Conservation (phyloP, 2,888 invertebrate genomes). For the Macrostomum cliftonense region DNA sequence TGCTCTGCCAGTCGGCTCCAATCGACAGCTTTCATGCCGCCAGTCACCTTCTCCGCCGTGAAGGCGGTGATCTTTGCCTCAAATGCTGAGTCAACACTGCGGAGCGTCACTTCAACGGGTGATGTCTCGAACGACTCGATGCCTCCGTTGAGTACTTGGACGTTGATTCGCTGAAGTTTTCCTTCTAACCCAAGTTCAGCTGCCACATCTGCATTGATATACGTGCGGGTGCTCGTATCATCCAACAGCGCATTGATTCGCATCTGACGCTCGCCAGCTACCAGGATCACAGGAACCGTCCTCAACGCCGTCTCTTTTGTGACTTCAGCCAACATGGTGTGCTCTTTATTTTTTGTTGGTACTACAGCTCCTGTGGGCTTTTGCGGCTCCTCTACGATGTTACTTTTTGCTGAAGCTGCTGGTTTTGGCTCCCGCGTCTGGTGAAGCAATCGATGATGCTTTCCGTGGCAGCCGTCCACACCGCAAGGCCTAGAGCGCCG, state of each 20-base stretch:
- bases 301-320: constrained; percentile 3
- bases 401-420: no score
- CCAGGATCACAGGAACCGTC: constrained; percentile 13
- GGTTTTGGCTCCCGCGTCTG: neutral
- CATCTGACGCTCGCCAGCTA: constrained; percentile 1
- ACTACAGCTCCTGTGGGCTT: neutral
- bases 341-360: neutral
- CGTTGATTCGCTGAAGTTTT: neutral
- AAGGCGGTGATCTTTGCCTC: neutral
- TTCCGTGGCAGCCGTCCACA: constrained; percentile 5
- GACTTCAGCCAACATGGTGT: neutral
- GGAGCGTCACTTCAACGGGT: neutral
- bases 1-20: neutral
- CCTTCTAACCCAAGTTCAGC: constrained; percentile 10
- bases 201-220: constrained; percentile 12
- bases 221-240: constrained; percentile 15
- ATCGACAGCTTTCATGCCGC: constrained; percentile 1
- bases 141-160: neutral
- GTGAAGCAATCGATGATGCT: constrained; percentile 7
- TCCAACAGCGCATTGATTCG: constrained; percentile 13
- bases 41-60: constrained; percentile 3
- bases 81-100: neutral
- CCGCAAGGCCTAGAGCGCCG: constrained; percentile 2
- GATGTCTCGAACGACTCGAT: neutral
- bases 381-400: no score